Evolutionary conservation across 2,797 vertebrate species (phyloP).

Genomic region (Lagodon rhomboides): DNA sequence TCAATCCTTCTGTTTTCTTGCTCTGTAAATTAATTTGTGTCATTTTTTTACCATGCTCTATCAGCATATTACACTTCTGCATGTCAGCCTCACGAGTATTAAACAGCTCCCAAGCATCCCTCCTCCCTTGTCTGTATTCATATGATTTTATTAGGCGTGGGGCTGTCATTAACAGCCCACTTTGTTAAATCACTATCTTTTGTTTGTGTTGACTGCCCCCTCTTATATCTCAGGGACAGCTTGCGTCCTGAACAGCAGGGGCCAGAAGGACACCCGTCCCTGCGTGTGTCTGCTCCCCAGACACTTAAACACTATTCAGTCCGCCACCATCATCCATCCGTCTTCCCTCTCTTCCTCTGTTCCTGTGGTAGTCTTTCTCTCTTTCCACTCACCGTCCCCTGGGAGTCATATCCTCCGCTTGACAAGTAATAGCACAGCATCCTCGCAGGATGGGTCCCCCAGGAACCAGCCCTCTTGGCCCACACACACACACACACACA

Average conservation of each 20-base stretch:
- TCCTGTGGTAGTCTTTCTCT: conserved; percentile 53
- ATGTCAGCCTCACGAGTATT: conserved; percentile 20
- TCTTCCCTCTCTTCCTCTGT: conserved; percentile 65
- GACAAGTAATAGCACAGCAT: conserved; percentile 86
- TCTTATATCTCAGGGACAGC: conserved; percentile 67
- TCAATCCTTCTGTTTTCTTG: conserved; percentile 3
- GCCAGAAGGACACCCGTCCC: conserved; percentile 65
- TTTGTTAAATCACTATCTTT: conserved; percentile 83
- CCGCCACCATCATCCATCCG: conserved; percentile 47
- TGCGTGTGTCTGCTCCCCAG: conserved; percentile 64
- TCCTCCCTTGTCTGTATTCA: conserved; percentile 55
- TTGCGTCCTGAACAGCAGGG: conserved; percentile 77
- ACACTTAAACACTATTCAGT: conserved; percentile 71
- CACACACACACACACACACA: conserved; percentile 39
- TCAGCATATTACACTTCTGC: conserved; percentile 18
- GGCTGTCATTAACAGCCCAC: conserved; percentile 79
- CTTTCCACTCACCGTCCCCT: conserved; percentile 67
- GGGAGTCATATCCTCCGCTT: conserved; percentile 80
- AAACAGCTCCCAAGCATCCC: conserved; percentile 29
- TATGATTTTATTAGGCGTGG: conserved; percentile 71
- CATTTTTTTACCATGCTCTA: neutral
- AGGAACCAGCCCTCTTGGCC: conserved; percentile 61
- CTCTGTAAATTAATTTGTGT: neutral
- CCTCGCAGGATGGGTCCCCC: conserved; percentile 71
- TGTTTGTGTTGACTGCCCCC: conserved; percentile 72